These are phyloP conservation scores for Lepidocolaptes lacrymiger DNA, from an alignment of 2,797 vertebrate species.

Conservation along the genomic window DNA sequence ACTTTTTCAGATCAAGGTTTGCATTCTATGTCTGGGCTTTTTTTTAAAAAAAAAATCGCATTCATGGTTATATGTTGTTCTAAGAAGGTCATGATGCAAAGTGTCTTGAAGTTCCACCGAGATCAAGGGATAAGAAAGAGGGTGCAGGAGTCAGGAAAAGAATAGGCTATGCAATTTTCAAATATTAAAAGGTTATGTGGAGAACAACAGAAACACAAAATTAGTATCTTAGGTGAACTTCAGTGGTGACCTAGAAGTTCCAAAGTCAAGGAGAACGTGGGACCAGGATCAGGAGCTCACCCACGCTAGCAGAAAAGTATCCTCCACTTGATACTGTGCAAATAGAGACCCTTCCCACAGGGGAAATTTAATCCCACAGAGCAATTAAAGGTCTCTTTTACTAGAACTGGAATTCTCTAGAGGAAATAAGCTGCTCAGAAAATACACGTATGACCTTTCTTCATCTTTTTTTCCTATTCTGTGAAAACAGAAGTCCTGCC, in stretches of 20 bases:
- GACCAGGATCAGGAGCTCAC: background rate
- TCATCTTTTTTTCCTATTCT: background rate
- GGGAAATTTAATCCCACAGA: background rate
- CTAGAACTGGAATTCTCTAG: background rate
- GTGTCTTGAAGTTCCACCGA: background rate
- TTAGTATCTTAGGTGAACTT: background rate
- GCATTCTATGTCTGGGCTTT: background rate
- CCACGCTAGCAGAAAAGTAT: background rate
- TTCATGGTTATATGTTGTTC: background rate
- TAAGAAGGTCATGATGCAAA: background rate
- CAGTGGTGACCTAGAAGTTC: background rate
- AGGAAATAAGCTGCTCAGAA: background rate
- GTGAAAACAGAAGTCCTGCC: background rate
- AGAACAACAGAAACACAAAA: background rate
- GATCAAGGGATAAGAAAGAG: background rate
- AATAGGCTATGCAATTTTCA: background rate
- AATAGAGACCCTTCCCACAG: background rate
- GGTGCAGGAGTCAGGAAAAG: background rate
- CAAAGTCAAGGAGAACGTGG: accelerated
- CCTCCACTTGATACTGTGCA: background rate
- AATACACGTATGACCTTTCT: background rate
- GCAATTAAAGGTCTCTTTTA: background rate
- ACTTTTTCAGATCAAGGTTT: background rate
- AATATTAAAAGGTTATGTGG: background rate
- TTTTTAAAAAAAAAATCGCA: background rate